phyloP scores from a whole-genome alignment of 2,888 invertebrate genomes.

The Adelognathus sp. region DNA sequence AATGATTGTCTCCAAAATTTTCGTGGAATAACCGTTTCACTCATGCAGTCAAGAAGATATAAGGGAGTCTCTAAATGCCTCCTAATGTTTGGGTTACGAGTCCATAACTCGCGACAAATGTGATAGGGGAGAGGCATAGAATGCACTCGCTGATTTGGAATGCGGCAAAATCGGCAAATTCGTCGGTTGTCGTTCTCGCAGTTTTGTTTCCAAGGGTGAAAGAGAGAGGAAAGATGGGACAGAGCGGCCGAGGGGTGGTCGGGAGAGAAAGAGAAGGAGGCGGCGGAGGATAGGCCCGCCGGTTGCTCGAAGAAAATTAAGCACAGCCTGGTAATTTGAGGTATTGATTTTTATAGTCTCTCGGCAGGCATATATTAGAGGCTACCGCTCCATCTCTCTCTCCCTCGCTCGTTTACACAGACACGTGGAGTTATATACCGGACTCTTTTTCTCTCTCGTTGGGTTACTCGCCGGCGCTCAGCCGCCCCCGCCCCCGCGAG shows the following conservation, averaged over 20 bases:
- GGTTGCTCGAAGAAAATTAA: slow-evolving; percentile 80
- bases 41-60: too few species aligned
- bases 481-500: slow-evolving; percentile 55
- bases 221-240: slow-evolving; percentile 35
- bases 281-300: slow-evolving; percentile 65
- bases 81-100: slow-evolving; percentile 34
- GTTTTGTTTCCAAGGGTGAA: slow-evolving; percentile 43
- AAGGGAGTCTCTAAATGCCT: slow-evolving; percentile 34
- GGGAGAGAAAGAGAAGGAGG: slow-evolving; percentile 56
- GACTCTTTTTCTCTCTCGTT: slow-evolving; percentile 56
- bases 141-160: slow-evolving; percentile 36
- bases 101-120: slow-evolving; percentile 32
- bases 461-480: slow-evolving; percentile 43
- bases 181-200: slow-evolving; percentile 19
- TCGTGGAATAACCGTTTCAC: not conserved
- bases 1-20: not conserved
- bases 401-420: slow-evolving; percentile 41
- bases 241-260: slow-evolving; percentile 42
- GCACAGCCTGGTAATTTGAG: slow-evolving; percentile 81
- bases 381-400: slow-evolving; percentile 64
- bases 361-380: slow-evolving; percentile 80
- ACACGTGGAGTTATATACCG: slow-evolving; percentile 34
- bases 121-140: not conserved
- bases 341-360: slow-evolving; percentile 81
- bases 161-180: slow-evolving; percentile 38